A percentile compares a stretch with the other conserved stretches of the same genome.
Evolutionary conservation across 2,797 vertebrate species (phyloP).

Genomic region (Agapornis canus): DNA sequence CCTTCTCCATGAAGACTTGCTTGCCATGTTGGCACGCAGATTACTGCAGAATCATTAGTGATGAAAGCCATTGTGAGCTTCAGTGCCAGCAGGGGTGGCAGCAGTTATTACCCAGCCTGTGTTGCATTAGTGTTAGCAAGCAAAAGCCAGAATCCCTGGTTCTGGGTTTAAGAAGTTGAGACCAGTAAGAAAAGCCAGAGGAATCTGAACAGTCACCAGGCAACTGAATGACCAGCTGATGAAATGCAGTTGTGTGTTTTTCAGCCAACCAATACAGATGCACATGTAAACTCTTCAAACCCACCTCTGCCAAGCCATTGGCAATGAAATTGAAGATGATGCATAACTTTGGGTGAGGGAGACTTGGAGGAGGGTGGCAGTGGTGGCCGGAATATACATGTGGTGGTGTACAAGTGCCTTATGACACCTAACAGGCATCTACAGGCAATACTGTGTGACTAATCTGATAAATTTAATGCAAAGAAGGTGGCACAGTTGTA

Average conservation of each 20-base stretch:
- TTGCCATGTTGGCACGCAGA: not conserved
- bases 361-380: not conserved
- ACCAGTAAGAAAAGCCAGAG: not conserved
- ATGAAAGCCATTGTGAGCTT: not conserved
- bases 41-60: not conserved
- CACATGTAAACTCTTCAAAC: not conserved
- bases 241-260: not conserved
- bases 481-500: not conserved
- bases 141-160: not conserved
- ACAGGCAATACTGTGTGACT: not conserved
- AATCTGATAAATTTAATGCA: not conserved
- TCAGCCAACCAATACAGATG: not conserved
- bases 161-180: not conserved
- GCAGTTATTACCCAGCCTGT: not conserved
- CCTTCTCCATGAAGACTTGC: not conserved
- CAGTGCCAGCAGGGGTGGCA: not conserved
- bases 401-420: not conserved
- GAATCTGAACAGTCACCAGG: not conserved
- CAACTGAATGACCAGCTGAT: not conserved
- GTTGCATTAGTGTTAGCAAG: not conserved
- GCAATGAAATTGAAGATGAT: not conserved
- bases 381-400: not conserved
- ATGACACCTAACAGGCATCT: not conserved
- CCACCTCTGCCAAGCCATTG: fast-evolving
- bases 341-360: not conserved